Percentiles rank a stretch among this genome's conserved stretches.
Evolutionary conservation across 2,888 invertebrate genomes (phyloP).

Genomic region (Tachystola acroxantha): DNA sequence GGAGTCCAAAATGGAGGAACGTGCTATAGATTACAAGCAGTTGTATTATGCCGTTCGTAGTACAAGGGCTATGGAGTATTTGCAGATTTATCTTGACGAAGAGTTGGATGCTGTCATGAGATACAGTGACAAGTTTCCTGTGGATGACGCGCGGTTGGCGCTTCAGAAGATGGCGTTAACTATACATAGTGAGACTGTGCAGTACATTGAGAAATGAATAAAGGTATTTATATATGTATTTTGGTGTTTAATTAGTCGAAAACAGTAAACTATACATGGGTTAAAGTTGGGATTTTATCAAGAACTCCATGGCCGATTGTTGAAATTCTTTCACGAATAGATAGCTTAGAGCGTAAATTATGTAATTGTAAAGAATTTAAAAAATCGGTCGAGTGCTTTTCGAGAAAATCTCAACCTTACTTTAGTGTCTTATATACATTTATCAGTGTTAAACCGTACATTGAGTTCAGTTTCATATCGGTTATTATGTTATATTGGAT

Average conservation of each 20-base stretch:
- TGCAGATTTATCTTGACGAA: conserved; percentile 47
- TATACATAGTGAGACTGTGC: conserved; percentile 50
- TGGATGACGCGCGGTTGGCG: conserved; percentile 51
- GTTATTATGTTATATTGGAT: too few species aligned
- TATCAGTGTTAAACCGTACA: too few species aligned
- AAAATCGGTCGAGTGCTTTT: too few species aligned
- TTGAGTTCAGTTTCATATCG: too few species aligned
- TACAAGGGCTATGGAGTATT: conserved; percentile 57
- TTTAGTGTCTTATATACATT: too few species aligned
- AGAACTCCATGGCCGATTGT: too few species aligned
- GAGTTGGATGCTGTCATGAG: conserved; percentile 51
- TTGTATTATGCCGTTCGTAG: conserved; percentile 55
- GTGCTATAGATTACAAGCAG: conserved; percentile 49
- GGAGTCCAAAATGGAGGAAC: conserved; percentile 46
- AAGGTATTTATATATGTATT: conserved; percentile 5
- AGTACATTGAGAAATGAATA: conserved; percentile 54
- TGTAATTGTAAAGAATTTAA: too few species aligned
- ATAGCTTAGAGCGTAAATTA: too few species aligned
- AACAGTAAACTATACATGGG: too few species aligned
- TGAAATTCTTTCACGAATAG: too few species aligned
- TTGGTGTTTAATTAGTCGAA: conserved; percentile 17
- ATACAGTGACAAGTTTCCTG: conserved; percentile 48
- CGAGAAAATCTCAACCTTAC: too few species aligned
- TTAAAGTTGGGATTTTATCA: too few species aligned
- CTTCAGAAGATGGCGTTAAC: conserved; percentile 65